Base-by-base conservation (phyloP, 2,888 invertebrate genomes). In the Lycocerus yunnanus region DNA sequence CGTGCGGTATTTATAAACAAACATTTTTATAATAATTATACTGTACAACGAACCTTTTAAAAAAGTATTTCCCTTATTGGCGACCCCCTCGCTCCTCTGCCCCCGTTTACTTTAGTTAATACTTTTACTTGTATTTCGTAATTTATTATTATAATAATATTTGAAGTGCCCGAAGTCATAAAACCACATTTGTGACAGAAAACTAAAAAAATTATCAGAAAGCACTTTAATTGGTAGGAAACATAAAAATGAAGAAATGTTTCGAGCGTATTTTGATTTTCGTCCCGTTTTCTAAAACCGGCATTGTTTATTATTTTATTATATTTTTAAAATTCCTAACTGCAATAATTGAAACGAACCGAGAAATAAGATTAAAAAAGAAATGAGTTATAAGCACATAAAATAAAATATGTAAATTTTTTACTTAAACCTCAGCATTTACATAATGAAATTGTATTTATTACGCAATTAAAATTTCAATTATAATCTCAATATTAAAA, bases 1-100 rank as follows among this genome's bases (percentile, higher is more conserved):
- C 74, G 74, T 74, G 74, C 68, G 20, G 68, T 66, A 43, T 74
- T 70, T 61, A 63, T 61, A 58, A 67, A 18, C 24, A 24, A 63
- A 63, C 15, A 20, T 43, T n/a, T n/a, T n/a, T n/a, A 43, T n/a
- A n/a, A 43, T 43, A n/a, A n/a, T 43, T n/a, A 6, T 13, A n/a
- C n/a, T 43, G 43, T 43, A 43, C 43, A 43, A 43, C 43, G 43
- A 43, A 43, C 43, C n/a, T 43, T n/a, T 43, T n/a, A 43, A 43
- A n/a, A 43, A 43, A 43, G 6, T 5, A 13, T n/a, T 8, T 0
- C n/a, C 13, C n/a, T n/a, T 43, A 13, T 27, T 27, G 1, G 3
- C 3, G 1, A 1, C 43, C 43, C 43, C 43, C 27, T n/a, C n/a
- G n/a, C 27, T 13, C 27, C 27, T 3, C 21, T 24, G 0, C 3